Evolutionary conservation across 2,797 vertebrate genomes (phyloP).

Genomic region (Peromyscus eremicus): DNA sequence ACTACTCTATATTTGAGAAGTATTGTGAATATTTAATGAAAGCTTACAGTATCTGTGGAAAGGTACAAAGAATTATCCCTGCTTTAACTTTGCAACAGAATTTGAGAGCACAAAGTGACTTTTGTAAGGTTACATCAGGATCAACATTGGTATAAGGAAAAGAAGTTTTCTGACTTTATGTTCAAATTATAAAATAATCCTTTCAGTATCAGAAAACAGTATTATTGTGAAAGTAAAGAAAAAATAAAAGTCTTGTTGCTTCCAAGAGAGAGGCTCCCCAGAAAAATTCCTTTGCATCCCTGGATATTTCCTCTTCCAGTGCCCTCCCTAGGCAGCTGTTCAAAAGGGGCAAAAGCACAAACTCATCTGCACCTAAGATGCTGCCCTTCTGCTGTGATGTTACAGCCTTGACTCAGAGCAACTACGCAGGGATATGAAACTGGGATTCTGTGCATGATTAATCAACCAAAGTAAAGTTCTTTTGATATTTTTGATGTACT

Average conservation of each 20-base stretch:
- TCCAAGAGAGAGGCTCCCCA: neutral
- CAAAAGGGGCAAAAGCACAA: neutral
- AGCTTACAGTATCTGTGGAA: neutral
- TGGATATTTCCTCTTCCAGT: neutral
- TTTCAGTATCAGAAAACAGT: constrained; percentile 33
- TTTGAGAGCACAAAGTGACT: constrained; percentile 49
- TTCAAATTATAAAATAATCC: constrained; percentile 36
- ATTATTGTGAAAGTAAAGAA: constrained; percentile 33
- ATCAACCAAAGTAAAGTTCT: neutral
- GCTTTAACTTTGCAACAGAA: constrained; percentile 47
- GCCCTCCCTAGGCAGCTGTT: fast-evolving
- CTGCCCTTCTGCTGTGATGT: neutral
- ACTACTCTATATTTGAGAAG: constrained; percentile 34
- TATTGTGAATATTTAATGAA: constrained; percentile 71
- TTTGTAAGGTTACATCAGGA: constrained; percentile 33
- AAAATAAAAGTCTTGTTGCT: constrained; percentile 17
- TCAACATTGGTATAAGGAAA: neutral
- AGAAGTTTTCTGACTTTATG: constrained; percentile 43
- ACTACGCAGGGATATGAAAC: neutral
- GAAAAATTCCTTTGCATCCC: neutral
- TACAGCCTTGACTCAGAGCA: constrained; percentile 5
- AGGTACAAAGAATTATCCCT: constrained; percentile 22
- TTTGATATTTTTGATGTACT: neutral
- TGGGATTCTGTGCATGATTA: neutral
- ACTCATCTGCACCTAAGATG: neutral